These are phyloP conservation scores for Aleiodes sp. DNA, from an alignment of 1,140 invertebrate species.

Conservation along the genomic window DNA sequence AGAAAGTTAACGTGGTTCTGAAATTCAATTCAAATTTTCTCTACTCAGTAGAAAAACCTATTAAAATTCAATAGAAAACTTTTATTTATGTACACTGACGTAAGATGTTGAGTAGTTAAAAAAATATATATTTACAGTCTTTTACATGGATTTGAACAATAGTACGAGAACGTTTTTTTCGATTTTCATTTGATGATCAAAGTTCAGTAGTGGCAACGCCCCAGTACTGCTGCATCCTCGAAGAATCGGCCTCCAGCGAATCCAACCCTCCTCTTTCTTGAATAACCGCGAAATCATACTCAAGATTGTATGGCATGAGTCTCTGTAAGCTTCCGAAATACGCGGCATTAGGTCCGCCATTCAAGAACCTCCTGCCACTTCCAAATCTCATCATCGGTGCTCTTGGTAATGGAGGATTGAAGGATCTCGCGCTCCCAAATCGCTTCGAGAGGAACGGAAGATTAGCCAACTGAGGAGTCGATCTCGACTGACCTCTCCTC, in stretches of 20 bases:
- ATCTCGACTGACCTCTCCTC: conserved; percentile 62
- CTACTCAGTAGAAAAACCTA: too few species aligned
- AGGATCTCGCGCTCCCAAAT: conserved; percentile 82
- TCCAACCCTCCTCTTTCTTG: conserved; percentile 77
- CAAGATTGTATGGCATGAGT: conserved; percentile 84
- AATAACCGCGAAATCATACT: conserved; percentile 84
- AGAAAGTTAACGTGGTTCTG: too few species aligned
- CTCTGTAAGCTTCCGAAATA: conserved; percentile 86
- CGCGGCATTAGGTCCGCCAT: conserved; percentile 82
- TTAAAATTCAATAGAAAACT: too few species aligned
- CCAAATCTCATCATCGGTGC: conserved; percentile 58
- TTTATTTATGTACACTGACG: too few species aligned
- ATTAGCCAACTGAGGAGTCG: conserved; percentile 59
- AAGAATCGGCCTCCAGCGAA: conserved; percentile 77
- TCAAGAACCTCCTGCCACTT: conserved; percentile 66
- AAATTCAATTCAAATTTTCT: too few species aligned
- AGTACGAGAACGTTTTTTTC: background rate
- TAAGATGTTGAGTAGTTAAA: too few species aligned
- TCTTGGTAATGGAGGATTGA: conserved; percentile 67
- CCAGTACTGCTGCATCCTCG: conserved; percentile 87
- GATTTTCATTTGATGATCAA: conserved; percentile 45
- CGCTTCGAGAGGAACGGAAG: conserved; percentile 75
- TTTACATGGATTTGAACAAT: too few species aligned
- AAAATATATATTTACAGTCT: too few species aligned
- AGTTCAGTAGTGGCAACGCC: conserved; percentile 85